phyloP scores from a whole-genome alignment of 1,140 invertebrate species.

The Euwallacea similis region DNA sequence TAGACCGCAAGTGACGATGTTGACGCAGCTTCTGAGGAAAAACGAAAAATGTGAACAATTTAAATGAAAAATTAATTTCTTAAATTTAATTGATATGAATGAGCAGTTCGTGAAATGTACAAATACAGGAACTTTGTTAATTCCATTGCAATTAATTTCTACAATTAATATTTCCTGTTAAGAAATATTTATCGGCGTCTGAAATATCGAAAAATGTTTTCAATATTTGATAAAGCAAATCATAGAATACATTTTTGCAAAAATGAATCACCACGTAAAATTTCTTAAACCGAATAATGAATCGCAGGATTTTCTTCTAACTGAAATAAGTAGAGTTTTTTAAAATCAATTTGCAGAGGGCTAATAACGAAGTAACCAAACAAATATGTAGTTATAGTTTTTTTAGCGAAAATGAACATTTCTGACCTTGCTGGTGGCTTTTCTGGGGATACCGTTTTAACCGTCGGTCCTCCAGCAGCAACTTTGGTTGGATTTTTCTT shows the following conservation, averaged over 20 bases:
- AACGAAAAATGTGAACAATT: constrained; percentile 7
- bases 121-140: constrained; percentile 6
- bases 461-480: not conserved
- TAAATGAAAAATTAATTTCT: not conserved
- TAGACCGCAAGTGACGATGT: constrained; percentile 36
- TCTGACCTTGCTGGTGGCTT: constrained; percentile 29
- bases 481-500: constrained; percentile 26
- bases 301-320: too few relatives aligned
- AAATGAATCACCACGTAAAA: too few relatives aligned
- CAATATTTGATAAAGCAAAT: too few relatives aligned
- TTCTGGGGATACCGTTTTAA: constrained; percentile 10
- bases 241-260: too few relatives aligned
- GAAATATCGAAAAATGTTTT: too few relatives aligned
- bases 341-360: too few relatives aligned
- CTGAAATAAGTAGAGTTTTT: too few relatives aligned
- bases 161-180: too few relatives aligned
- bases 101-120: not conserved
- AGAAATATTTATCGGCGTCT: too few relatives aligned
- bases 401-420: not conserved
- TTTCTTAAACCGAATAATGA: too few relatives aligned
- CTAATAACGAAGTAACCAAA: not conserved
- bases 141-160: not conserved
- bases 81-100: not conserved
- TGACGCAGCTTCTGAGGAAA: constrained; percentile 34
- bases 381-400: constrained; percentile 3